Conservation (phyloP, 2,888 invertebrate genomes). For the Rhagium mordax region DNA sequence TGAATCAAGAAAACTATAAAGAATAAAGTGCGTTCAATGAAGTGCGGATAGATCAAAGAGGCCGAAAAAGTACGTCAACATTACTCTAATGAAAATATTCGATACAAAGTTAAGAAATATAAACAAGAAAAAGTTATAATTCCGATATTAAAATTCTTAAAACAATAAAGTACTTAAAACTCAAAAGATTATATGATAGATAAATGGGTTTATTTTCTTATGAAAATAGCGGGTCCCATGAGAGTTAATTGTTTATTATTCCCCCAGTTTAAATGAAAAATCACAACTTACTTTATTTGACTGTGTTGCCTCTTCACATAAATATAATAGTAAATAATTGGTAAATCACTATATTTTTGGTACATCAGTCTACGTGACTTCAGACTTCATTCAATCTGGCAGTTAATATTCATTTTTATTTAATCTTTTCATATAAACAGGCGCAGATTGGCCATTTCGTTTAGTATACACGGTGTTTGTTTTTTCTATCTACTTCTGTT, state of each 20-base stretch:
- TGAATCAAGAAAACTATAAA: conserved; percentile 66
- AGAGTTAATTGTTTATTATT: conserved; percentile 23
- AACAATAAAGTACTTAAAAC: conserved; percentile 27
- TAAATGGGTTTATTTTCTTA: conserved; percentile 29
- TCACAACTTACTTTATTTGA: neutral
- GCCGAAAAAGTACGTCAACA: conserved; percentile 57
- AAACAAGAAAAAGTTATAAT: conserved; percentile 38
- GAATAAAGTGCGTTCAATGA: conserved; percentile 66
- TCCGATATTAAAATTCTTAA: conserved; percentile 32
- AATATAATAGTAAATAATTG: no score
- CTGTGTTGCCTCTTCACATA: neutral
- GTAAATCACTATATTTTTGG: no score
- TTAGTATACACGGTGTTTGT: no score
- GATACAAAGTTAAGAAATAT: conserved; percentile 52
- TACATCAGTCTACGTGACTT: no score
- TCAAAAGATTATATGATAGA: conserved; percentile 24
- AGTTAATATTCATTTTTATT: no score
- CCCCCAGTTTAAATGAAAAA: neutral
- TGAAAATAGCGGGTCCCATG: neutral
- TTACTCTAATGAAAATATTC: conserved; percentile 60
- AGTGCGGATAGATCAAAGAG: conserved; percentile 67
- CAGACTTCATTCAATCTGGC: no score
- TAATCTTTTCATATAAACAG: no score
- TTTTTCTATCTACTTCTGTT: no score
- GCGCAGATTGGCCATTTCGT: no score